Conservation (phyloP, 2,113 vertebrate genomes). For the Tylochromis polylepis region DNA sequence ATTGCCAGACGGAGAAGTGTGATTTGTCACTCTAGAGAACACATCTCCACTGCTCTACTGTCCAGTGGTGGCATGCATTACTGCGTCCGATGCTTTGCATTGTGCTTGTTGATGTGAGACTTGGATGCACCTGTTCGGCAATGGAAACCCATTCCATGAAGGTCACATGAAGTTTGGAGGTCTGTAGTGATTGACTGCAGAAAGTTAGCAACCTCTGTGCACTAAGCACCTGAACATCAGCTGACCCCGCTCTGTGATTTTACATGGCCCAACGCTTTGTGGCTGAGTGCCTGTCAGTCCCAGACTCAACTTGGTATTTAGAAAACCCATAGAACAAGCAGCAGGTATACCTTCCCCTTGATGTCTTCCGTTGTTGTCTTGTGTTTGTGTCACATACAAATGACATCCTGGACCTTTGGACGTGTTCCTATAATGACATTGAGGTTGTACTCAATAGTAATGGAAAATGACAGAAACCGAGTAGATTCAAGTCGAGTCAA, state of each 20-base stretch:
- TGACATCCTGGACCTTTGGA: not conserved
- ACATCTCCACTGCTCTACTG: not conserved
- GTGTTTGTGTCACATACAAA: not conserved
- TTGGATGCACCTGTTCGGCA: not conserved
- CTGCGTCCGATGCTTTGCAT: not conserved
- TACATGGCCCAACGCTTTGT: not conserved
- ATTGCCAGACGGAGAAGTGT: not conserved
- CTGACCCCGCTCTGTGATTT: fast-evolving
- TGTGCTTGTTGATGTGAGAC: not conserved
- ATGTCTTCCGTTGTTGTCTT: not conserved
- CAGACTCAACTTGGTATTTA: not conserved
- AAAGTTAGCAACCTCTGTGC: not conserved
- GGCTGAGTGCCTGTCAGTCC: not conserved
- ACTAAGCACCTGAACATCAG: not conserved
- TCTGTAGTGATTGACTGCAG: too few species aligned
- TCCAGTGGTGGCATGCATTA: not conserved
- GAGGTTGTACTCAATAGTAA: not conserved
- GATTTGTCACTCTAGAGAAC: not conserved
- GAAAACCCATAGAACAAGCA: not conserved
- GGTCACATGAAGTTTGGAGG: not conserved
- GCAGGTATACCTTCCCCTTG: not conserved
- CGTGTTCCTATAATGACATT: not conserved
- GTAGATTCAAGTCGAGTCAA: not conserved
- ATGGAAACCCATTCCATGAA: not conserved
- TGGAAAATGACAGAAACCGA: not conserved